Evolutionary conservation across 2,888 invertebrate genomes (phyloP), one percentile per base, ranked within the genome.

Genomic region (Nebria brevicollis): DNA sequence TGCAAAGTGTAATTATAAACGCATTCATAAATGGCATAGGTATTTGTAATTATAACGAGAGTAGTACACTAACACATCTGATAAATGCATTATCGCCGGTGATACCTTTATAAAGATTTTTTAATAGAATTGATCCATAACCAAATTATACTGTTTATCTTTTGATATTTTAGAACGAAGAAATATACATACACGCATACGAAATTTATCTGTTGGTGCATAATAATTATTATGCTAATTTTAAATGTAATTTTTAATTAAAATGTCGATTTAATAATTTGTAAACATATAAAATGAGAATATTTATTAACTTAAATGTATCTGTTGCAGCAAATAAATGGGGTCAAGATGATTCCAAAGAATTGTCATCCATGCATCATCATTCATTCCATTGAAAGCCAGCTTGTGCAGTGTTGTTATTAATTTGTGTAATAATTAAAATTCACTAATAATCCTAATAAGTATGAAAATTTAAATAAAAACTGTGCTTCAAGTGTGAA

Each of bases 371-470:
- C 20, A 54, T 81, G 15, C 81, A 81, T 43, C 81, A 81, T n/a
- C 77, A 81, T 72, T 42, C 81, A 25, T 81, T 42, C 73, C 81
- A 81, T 77, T 81, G 77, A 81, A 73, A 81, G 72, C 65, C 66
- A 72, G 81, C 81, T 81, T 81, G 77, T 77, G 81, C 77, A 81
- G 81, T 81, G 81, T 81, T 81, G 81, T 81, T 81, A 81, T 65
- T 80, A 70, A 80, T 80, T 75, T 80, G 80, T 80, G 80, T 80
- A 80, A 79, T 79, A 75, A 75, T 64, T 77, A 72, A 77, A 54
- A 54, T 11, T 7, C 54, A 72, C 42, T 72, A 77, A 77, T 73
- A 66, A 76, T 76, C 26, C 65, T 25, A n/a, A 68, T 11, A 11
- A 68, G 7, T 68, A 68, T 11, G 7, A 10, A 68, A 41, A 26